Base-by-base conservation (phyloP, 2,113 vertebrate species). In the Jacana jacana region DNA sequence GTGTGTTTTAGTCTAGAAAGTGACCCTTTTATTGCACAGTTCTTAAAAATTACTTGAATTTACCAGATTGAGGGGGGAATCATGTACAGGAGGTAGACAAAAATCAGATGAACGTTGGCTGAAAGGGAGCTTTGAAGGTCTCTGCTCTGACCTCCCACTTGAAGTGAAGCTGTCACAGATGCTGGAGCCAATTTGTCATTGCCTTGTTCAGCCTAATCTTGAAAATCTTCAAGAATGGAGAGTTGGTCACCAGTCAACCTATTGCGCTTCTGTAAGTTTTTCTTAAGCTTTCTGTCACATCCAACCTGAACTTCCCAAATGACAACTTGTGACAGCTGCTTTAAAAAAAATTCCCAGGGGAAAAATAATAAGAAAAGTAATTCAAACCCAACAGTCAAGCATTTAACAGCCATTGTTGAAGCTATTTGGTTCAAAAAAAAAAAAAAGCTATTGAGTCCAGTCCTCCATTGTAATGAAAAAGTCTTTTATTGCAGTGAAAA, bases 201-300 rank as follows among this genome's bases (percentile, higher is more conserved):
- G 42, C 31, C 40, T 83, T 83, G 25, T 57, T 30, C 48, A 79
- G 54, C 8, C 30, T 35, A 6, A 51, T 61, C n/a, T 39, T 69
- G 68, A 55, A 66, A 46, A 19, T 37, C 40, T 65, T 11, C 30
- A 46, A 30, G 58, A 69, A 10, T 8, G 11, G 6, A 16, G 13
- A 5, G 11, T 27, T 1, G 0, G 35, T 66, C 40, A 31, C 39
- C n/a, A 19, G 49, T 31, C 1, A 1, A 42, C 9, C 70, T 75
- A 0, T 27, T 66, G 16, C 27, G 17, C 37, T 52, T 46, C 82
- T 85, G 2, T 33, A 85, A 27, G 8, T 61, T 81, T 73, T 85
- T 28, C 48, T 54, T 10, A 40, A 31, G 5, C 63, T 90, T 78
- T 66, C 33, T 3, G 1, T 39, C n/a, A 11, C 7, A 5, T 80